Evolutionary conservation across 2,888 invertebrate species (phyloP), one percentile per base, ranked within the genome.

Genomic region (Troides aeacus): DNA sequence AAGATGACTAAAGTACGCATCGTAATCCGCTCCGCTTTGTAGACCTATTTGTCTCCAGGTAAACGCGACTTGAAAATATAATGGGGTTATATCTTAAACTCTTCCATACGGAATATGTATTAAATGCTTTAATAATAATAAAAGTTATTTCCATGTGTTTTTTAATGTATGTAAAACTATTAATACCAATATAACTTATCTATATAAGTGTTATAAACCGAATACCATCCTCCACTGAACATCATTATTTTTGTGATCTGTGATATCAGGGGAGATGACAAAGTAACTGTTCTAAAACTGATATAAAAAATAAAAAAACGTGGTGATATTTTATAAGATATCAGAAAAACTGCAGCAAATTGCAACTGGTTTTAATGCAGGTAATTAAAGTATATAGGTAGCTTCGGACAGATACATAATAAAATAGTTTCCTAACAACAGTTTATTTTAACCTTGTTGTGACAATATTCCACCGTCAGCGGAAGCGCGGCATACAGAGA

Each of bases 1-100:
- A 85, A 86, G 82, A 78, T 82, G 84, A 82, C 82, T 84, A 80
- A 85, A 87, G 83, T 84, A 84, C 84, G 84, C 83, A 75, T 82
- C 81, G 81, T 90, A 89, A 90, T 87, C 89, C 88, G 78, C 80
- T 80, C 68, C 65, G 65, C 63, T 63, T 65, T 64, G 57, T 59
- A 42, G 63, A 57, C 60, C 67, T 68, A 70, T 71, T 63, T 66
- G 65, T 66, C 30, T 57, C 64, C 74, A 74, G 75, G 75, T 76
- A 74, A 70, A 67, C 69, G 61, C 64, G 66, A 68, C 70, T 67
- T 71, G 59, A 69, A 69, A 71, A 64, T 68, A 64, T 60, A 66
- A 53, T 60, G 30, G 68, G 42, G 61, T 53, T 53, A 18, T 62
- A 10, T 57, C 62, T 53, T 39, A 46, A 60, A 18, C 53, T 53